phyloP scores from a whole-genome alignment of 1,140 invertebrate genomes.

The Bombus waltoni region DNA sequence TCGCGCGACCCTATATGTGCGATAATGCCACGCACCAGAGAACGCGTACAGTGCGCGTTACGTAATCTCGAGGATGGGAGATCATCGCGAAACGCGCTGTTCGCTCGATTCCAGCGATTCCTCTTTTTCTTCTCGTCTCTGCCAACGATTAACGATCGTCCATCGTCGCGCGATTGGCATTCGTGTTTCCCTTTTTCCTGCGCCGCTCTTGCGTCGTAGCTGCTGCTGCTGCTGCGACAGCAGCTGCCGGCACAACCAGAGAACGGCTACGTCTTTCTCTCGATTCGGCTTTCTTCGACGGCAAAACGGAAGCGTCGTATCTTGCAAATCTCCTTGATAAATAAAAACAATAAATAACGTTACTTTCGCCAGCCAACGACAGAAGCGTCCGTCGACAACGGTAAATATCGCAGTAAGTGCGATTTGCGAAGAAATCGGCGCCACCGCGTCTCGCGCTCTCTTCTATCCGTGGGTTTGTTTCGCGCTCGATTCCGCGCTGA shows the following conservation, averaged over 20 bases:
- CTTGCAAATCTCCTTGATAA: slow-evolving; percentile 24
- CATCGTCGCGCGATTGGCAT: not conserved
- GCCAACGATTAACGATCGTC: slow-evolving; percentile 42
- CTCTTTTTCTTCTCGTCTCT: not conserved
- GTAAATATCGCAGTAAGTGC: not conserved
- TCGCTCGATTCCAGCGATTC: not conserved
- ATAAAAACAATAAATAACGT: slow-evolving; percentile 62
- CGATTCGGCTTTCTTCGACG: not conserved
- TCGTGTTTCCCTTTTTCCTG: slow-evolving; percentile 23
- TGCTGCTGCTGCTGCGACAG: not conserved
- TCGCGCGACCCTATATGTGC: no score
- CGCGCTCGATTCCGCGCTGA: slow-evolving; percentile 31
- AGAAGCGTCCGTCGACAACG: not conserved
- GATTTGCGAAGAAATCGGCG: slow-evolving; percentile 39
- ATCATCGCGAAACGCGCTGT: slow-evolving; percentile 46
- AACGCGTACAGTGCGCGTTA: slow-evolving; percentile 35
- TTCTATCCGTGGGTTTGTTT: slow-evolving; percentile 33
- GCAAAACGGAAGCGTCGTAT: slow-evolving; percentile 52
- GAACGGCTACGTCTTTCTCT: not conserved
- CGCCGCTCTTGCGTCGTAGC: slow-evolving; percentile 25
- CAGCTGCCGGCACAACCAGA: slow-evolving; percentile 26
- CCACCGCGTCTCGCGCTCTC: slow-evolving; percentile 14
- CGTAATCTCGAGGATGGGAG: slow-evolving; percentile 52
- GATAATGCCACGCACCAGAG: no score
- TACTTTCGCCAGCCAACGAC: slow-evolving; percentile 64